phyloP scores from a whole-genome alignment of 2,113 vertebrate genomes.

The Pogonocichla stellata region DNA sequence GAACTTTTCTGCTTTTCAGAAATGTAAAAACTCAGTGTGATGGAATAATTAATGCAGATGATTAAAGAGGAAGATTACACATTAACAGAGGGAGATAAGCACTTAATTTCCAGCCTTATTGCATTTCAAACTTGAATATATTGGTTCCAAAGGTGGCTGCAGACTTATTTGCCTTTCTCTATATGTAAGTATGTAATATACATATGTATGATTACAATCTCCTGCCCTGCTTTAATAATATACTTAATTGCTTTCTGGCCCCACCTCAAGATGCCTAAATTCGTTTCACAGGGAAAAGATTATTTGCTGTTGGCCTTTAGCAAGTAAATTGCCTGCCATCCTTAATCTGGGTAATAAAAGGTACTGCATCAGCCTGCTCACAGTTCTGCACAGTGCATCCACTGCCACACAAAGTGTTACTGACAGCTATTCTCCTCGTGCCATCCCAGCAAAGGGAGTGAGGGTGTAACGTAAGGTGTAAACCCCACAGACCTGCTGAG shows the following conservation, averaged over 20 bases:
- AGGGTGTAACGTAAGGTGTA: background rate
- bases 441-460: background rate
- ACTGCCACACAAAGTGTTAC: background rate
- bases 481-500: background rate
- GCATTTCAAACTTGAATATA: slow-evolving; percentile 16
- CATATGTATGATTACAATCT: slow-evolving; percentile 37
- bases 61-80: slow-evolving; percentile 10
- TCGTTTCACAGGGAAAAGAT: background rate
- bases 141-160: background rate
- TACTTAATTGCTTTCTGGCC: background rate
- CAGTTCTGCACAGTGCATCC: background rate
- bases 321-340: slow-evolving; percentile 12
- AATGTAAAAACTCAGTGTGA: background rate
- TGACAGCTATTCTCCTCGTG: slow-evolving; percentile 21
- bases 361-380: background rate
- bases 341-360: slow-evolving; percentile 21
- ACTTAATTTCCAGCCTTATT: background rate
- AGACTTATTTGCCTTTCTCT: background rate
- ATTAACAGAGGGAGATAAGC: slow-evolving; percentile 34
- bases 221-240: slow-evolving; percentile 18
- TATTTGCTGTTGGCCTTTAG: slow-evolving; percentile 21
- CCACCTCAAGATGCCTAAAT: slow-evolving; percentile 9
- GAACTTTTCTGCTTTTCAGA: background rate
- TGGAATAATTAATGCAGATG: slow-evolving; percentile 12
- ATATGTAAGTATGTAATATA: background rate